A percentile compares a stretch with the other conserved stretches of the same genome.
These are phyloP conservation scores for Pygocentrus nattereri DNA, from an alignment of 2,797 vertebrate species.

Conservation along the genomic window DNA sequence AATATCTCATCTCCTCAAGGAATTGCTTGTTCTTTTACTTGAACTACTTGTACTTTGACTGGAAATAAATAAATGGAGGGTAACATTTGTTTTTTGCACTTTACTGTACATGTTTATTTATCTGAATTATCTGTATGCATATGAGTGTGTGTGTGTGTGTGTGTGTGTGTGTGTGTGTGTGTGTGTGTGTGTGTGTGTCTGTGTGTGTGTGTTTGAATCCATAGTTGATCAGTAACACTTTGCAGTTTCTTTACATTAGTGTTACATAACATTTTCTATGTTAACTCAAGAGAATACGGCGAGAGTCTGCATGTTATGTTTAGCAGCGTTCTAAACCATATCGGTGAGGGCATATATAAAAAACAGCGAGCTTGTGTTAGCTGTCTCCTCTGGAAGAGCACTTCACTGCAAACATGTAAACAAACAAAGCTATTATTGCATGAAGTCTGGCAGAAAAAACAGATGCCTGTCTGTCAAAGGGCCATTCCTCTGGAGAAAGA, in stretches of 20 bases:
- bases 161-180: background rate
- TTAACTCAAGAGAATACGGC: no score
- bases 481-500: slow-evolving; percentile 10
- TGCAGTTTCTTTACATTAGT: background rate
- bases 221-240: background rate
- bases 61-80: no score
- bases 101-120: no score
- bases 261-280: background rate
- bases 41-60: no score
- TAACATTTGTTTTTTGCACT: no score
- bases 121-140: background rate
- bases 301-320: no score
- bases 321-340: no score
- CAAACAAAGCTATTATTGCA: slow-evolving; percentile 4
- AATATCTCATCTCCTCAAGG: no score
- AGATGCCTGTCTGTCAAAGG: slow-evolving; percentile 13
- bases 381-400: background rate
- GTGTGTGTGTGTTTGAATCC: background rate
- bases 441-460: slow-evolving; percentile 4
- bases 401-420: background rate
- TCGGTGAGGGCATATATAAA: no score
- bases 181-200: background rate
- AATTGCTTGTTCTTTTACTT: no score
- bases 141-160: background rate
- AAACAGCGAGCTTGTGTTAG: background rate